A percentile compares a stretch with the other conserved stretches of the same genome.
Conservation (phyloP, 2,113 vertebrate genomes). For the Coregonus clupeaformis region DNA sequence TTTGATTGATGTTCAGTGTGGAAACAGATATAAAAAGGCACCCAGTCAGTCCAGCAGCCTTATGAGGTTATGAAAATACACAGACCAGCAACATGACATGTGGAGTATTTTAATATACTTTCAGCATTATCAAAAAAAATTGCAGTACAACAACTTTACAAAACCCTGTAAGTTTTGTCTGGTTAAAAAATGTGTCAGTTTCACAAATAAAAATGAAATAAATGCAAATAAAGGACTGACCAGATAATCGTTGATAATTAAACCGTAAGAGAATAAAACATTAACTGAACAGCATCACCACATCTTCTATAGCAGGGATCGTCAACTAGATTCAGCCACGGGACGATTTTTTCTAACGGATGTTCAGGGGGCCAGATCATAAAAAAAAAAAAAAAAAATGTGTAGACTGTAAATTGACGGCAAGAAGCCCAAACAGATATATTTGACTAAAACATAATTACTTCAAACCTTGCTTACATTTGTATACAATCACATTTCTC, state of each 20-base stretch:
- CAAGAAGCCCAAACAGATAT: no score
- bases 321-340: neutral
- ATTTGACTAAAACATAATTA: no score
- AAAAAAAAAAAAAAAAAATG: no score
- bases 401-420: no score
- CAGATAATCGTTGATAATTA: neutral
- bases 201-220: slow-evolving; percentile 28
- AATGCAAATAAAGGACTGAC: neutral
- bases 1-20: no score
- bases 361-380: no score
- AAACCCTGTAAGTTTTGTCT: slow-evolving; percentile 2
- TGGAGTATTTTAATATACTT: slow-evolving; percentile 31
- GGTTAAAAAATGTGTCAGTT: slow-evolving; percentile 4
- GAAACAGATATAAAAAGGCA: no score
- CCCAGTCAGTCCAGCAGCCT: no score
- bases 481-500: no score
- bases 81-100: neutral
- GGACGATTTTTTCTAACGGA: no score
- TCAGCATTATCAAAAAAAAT: slow-evolving; percentile 11
- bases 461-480: no score
- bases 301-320: neutral
- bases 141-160: slow-evolving; percentile 14
- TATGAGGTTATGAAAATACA: no score
- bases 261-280: neutral
- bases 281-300: slow-evolving; percentile 1